Evolutionary conservation across 2,888 invertebrate species (phyloP), one percentile per base, ranked within the genome.

Genomic region (Drosophila emarginata): DNA sequence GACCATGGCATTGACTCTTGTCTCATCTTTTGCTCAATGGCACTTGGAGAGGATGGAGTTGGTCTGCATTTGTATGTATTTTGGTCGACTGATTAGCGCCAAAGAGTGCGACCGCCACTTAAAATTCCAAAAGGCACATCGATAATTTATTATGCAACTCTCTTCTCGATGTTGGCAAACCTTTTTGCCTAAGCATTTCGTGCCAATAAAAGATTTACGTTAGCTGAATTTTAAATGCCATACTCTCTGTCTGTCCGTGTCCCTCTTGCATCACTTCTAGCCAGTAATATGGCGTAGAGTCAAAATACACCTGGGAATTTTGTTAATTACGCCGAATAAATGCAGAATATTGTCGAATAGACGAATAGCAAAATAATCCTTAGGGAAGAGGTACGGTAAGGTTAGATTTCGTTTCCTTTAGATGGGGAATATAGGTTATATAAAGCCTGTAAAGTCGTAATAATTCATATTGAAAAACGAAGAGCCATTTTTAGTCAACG

Each of bases 151-250:
- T 82, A 82, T 78, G 82, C 82, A 85, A 85, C 80, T 84, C 65
- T 64, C 72, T 69, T 76, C 45, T 45, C 45, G 18, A 45, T 45
- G 45, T 45, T 71, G 76, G 61, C 64, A 60, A 76, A 78, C 78
- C 83, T 81, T 83, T 83, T 78, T 64, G 79, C 76, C 74, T 63
- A 70, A 78, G 72, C 79, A 82, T 82, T 79, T 72, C 81, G 83
- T 83, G 81, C 79, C 80, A 85, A 85, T 83, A 83, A 83, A 85
- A 83, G 82, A 83, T 83, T 83, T 83, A 83, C 83, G 83, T 76
- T 60, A 73, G 61, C 79, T 79, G 83, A 83, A 83, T 83, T 83
- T 82, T 56, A 83, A 83, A 83, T 83, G 72, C 56, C 50, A 57
- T 63, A 61, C 36, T 23, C 28, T 37, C 32, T 15, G 18, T 7